Conservation (phyloP, 2,113 vertebrate genomes). For the Dromaius novaehollandiae region DNA sequence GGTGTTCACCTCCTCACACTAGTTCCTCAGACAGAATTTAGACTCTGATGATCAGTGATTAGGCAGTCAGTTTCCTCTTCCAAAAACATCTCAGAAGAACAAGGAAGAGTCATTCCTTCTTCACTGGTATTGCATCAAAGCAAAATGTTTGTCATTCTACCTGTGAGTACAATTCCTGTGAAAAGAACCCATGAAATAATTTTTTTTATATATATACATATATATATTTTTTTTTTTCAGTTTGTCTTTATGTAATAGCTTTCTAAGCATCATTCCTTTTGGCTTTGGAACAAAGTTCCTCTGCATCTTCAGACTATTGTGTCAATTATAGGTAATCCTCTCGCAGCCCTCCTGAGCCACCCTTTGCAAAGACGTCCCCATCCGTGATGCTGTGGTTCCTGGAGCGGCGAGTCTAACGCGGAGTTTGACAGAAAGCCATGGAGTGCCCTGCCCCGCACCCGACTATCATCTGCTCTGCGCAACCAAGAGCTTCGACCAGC, state of each 20-base stretch:
- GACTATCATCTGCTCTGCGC: constrained; percentile 70
- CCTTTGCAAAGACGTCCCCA: background rate
- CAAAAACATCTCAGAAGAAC: background rate
- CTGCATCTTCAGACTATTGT: background rate
- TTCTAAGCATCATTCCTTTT: background rate
- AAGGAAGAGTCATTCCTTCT: background rate
- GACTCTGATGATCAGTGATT: background rate
- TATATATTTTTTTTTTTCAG: background rate
- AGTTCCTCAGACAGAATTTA: background rate
- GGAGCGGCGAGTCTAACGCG: background rate
- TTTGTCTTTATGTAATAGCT: constrained; percentile 5
- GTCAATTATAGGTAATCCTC: background rate
- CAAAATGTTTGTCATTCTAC: background rate
- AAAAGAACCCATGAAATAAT: background rate
- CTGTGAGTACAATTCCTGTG: background rate
- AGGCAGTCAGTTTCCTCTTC: background rate
- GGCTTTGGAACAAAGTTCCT: background rate
- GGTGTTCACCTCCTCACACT: background rate
- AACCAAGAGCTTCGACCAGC: constrained; percentile 68
- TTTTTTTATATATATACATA: background rate
- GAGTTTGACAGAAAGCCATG: constrained; percentile 79
- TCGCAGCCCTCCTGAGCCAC: background rate
- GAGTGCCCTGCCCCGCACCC: constrained; percentile 95
- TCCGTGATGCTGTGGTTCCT: background rate
- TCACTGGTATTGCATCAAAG: background rate